These are phyloP conservation scores for Meleagris gallopavo DNA, from an alignment of 2,113 vertebrate species.

Conservation along the genomic window DNA sequence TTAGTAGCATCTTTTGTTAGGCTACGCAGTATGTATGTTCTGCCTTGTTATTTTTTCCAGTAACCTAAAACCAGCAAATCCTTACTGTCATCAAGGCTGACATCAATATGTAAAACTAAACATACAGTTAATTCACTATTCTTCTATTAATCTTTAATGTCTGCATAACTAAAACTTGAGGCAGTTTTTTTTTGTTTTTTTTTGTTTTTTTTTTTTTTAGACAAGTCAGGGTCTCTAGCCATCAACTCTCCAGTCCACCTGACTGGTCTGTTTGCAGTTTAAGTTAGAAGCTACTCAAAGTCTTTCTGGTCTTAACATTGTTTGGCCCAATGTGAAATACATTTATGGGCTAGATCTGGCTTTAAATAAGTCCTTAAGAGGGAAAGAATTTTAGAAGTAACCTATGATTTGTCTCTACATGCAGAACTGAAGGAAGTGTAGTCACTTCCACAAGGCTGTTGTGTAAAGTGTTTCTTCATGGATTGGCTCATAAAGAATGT, in stretches of 20 bases:
- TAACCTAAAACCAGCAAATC: background rate
- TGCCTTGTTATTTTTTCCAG: background rate
- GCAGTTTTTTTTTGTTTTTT: background rate
- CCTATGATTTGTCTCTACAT: background rate
- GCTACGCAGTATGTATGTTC: background rate
- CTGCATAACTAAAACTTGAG: background rate
- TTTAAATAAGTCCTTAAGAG: background rate
- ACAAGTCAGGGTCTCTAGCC: background rate
- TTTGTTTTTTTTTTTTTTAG: background rate
- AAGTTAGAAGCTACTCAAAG: background rate
- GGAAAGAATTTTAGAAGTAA: background rate
- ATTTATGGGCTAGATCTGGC: background rate
- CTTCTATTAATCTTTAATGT: background rate
- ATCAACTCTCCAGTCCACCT: background rate
- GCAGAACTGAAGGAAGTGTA: background rate
- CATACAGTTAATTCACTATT: background rate
- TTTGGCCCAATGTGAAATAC: background rate
- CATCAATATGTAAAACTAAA: background rate
- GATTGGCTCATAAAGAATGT: background rate
- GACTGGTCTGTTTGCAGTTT: background rate
- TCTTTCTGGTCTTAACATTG: background rate
- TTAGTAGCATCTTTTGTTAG: background rate
- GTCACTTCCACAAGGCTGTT: background rate
- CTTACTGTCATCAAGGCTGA: background rate
- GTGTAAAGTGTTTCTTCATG: background rate